Evolutionary conservation across 2,888 invertebrate genomes (phyloP).

Genomic region (Perithous albicinctus): DNA sequence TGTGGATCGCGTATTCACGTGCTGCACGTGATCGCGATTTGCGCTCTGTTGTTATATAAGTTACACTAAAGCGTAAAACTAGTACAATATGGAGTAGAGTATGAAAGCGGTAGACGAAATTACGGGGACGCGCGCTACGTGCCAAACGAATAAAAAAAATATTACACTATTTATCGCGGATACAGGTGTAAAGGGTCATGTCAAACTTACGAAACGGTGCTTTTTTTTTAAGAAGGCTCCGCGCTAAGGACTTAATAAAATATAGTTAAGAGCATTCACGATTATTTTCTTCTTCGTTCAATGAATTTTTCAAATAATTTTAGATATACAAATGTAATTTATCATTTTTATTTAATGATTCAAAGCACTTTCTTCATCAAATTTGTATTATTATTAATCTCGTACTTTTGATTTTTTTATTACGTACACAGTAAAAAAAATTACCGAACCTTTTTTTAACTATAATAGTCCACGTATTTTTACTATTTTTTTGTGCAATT

Average conservation of each 20-base stretch:
- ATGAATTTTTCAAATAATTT: neutral
- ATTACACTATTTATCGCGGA: constrained; percentile 2
- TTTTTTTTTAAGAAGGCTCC: neutral
- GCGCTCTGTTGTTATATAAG: constrained; percentile 51
- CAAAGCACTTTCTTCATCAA: too few relatives aligned
- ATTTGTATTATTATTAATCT: too few relatives aligned
- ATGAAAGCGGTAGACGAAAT: constrained; percentile 45
- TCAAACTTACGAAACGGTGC: neutral
- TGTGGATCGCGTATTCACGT: constrained; percentile 65
- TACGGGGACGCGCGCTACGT: constrained; percentile 28
- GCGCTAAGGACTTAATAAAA: neutral
- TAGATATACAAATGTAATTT: neutral
- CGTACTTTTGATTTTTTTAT: too few relatives aligned
- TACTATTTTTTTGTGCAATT: too few relatives aligned
- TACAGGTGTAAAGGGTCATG: constrained; percentile 10
- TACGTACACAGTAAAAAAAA: too few relatives aligned
- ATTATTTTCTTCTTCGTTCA: neutral
- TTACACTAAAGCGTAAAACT: constrained; percentile 64
- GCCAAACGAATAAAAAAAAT: constrained; percentile 26
- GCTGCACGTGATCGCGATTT: constrained; percentile 67
- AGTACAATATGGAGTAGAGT: constrained; percentile 43
- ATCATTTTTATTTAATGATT: too few relatives aligned
- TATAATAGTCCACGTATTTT: too few relatives aligned
- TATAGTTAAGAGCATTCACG: neutral
- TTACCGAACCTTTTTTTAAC: too few relatives aligned